Percentiles rank a stretch among this genome's conserved stretches.
These are phyloP conservation scores for Corythaeola cristata DNA, from an alignment of 2,113 vertebrate genomes.

Conservation along the genomic window DNA sequence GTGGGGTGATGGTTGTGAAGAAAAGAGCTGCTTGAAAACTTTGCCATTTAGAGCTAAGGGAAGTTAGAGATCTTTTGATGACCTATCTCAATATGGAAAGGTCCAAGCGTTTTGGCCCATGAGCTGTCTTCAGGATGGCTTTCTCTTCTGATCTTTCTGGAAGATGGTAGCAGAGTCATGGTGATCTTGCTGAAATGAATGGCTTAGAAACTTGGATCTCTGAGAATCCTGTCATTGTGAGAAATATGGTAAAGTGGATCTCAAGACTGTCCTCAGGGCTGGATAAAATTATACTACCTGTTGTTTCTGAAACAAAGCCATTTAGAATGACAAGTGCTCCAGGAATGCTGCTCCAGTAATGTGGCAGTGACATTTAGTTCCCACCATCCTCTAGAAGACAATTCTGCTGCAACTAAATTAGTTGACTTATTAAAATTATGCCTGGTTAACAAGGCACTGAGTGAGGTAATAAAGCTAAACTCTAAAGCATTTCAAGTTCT, in stretches of 20 bases:
- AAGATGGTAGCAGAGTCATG: not conserved
- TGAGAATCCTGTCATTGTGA: not conserved
- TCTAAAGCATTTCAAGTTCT: not conserved
- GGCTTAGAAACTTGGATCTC: not conserved
- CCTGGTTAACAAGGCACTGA: not conserved
- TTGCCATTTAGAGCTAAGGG: not conserved
- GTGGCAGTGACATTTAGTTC: not conserved
- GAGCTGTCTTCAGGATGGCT: not conserved
- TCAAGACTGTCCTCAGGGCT: not conserved
- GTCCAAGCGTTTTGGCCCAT: not conserved
- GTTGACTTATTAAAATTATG: slow-evolving; percentile 18
- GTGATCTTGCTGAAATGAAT: not conserved
- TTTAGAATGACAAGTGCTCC: not conserved
- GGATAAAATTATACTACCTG: not conserved
- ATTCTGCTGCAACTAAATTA: not conserved
- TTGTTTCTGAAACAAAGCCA: not conserved
- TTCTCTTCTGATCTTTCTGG: not conserved
- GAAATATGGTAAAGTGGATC: not conserved
- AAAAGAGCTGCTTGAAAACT: not conserved
- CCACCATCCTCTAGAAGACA: not conserved
- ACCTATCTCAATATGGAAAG: not conserved
- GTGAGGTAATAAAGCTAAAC: not conserved
- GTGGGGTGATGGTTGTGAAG: no score
- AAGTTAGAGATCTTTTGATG: not conserved
- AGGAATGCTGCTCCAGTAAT: not conserved